Conservation (phyloP, 2,113 vertebrate species). For the Dicerorhinus sumatrensis region DNA sequence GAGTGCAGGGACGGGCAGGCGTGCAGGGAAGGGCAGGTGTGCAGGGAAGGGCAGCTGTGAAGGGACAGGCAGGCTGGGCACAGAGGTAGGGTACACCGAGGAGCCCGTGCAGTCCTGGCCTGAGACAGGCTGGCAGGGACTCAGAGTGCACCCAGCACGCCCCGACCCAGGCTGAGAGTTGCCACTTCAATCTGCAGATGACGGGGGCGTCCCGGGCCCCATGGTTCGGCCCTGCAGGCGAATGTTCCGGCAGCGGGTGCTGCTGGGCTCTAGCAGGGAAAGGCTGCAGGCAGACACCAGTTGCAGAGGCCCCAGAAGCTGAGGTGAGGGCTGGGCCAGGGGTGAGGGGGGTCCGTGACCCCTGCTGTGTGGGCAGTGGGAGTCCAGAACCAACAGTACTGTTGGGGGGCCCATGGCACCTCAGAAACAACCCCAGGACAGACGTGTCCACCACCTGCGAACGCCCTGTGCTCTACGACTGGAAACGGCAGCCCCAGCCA, state of each 20-base stretch:
- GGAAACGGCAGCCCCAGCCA: not conserved
- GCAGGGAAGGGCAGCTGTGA: not conserved
- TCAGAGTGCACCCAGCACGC: not conserved
- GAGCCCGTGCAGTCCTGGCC: not conserved
- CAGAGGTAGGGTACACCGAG: not conserved
- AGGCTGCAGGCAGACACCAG: not conserved
- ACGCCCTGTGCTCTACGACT: not conserved
- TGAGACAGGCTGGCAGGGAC: not conserved
- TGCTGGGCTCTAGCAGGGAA: not conserved
- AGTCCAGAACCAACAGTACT: not conserved
- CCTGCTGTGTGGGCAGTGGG: no score
- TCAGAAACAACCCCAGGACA: not conserved
- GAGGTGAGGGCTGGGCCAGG: not conserved
- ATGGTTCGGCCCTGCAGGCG: not conserved
- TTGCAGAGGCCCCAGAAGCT: not conserved
- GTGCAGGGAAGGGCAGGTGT: no score
- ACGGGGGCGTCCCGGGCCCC: not conserved
- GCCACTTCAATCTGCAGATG: not conserved
- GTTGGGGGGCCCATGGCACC: not conserved
- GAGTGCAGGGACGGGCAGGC: no score
- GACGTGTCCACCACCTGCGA: not conserved
- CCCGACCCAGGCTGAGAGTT: not conserved
- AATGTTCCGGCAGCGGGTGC: rapidly evolving
- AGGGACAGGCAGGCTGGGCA: not conserved
- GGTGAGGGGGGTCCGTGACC: not conserved